These are phyloP conservation scores for Epicampocera succincta DNA, from an alignment of 2,888 invertebrate genomes.

Conservation along the genomic window DNA sequence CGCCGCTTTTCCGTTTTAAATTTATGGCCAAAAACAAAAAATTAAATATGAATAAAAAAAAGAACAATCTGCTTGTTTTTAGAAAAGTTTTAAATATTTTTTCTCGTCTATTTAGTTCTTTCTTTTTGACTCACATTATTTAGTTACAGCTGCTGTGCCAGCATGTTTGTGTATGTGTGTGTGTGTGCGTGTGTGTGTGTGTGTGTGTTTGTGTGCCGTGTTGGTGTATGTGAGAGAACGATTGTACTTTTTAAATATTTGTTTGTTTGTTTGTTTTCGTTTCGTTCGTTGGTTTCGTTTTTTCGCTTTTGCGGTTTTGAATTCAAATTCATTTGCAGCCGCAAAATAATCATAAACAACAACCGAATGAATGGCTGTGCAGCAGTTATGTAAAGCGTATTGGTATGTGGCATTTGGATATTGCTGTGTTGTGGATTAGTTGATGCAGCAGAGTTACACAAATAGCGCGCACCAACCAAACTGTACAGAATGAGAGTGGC, in stretches of 20 bases:
- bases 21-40: constrained; percentile 57
- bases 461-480: constrained; percentile 13
- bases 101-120: constrained; percentile 40
- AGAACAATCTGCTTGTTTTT: constrained; percentile 72
- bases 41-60: constrained; percentile 1
- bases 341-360: constrained; percentile 71
- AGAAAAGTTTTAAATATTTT: constrained; percentile 74
- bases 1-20: constrained; percentile 66
- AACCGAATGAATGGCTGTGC: constrained; percentile 49
- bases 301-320: constrained; percentile 51
- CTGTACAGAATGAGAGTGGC: constrained; percentile 17
- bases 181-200: constrained; percentile 14
- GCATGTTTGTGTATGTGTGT: no score
- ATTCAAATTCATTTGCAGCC: constrained; percentile 70
- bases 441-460: constrained; percentile 52
- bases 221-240: constrained; percentile 33
- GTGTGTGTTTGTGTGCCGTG: constrained; percentile 1
- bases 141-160: constrained; percentile 12
- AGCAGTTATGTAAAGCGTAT: constrained; percentile 67
- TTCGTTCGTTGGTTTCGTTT: constrained; percentile 33
- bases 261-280: constrained; percentile 32
- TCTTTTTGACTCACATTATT: constrained; percentile 48
- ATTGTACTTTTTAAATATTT: constrained; percentile 53
- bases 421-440: constrained; percentile 64
- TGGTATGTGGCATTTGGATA: constrained; percentile 64